Evolutionary conservation across 2,888 invertebrate genomes (phyloP).

Genomic region (Helobdella robusta): DNA sequence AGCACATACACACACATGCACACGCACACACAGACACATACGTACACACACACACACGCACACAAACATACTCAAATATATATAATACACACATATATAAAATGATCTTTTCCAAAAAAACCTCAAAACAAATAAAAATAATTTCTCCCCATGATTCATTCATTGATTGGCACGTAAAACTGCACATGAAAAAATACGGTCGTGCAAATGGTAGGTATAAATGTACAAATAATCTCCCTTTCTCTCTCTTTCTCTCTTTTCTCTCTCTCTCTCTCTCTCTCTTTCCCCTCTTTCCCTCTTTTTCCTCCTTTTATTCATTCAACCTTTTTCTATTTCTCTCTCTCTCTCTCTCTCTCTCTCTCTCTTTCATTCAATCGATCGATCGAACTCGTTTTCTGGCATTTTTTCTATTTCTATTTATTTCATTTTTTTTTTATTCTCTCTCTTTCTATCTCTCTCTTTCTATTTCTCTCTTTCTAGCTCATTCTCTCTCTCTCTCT

Average conservation of each 20-base stretch:
- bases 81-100: not conserved
- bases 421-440: too few species aligned
- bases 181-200: not conserved
- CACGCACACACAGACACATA: not conserved
- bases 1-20: constrained; percentile 2
- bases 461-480: too few species aligned
- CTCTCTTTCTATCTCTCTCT: too few species aligned
- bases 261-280: not conserved
- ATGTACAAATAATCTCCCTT: not conserved
- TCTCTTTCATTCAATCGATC: not conserved
- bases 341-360: not conserved
- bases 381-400: too few species aligned
- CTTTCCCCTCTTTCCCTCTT: not conserved
- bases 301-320: not conserved
- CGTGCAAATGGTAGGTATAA: not conserved
- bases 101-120: not conserved
- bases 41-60: not conserved
- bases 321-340: not conserved
- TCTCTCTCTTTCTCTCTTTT: not conserved
- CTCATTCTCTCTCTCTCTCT: too few species aligned
- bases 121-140: not conserved
- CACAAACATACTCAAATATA: constrained; percentile 4
- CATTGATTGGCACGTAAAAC: not conserved
- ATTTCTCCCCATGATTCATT: too few species aligned
- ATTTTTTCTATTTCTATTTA: too few species aligned